These are phyloP conservation scores for Ptilorrhoa leucosticta DNA, from an alignment of 2,113 vertebrate genomes.

Conservation along the genomic window DNA sequence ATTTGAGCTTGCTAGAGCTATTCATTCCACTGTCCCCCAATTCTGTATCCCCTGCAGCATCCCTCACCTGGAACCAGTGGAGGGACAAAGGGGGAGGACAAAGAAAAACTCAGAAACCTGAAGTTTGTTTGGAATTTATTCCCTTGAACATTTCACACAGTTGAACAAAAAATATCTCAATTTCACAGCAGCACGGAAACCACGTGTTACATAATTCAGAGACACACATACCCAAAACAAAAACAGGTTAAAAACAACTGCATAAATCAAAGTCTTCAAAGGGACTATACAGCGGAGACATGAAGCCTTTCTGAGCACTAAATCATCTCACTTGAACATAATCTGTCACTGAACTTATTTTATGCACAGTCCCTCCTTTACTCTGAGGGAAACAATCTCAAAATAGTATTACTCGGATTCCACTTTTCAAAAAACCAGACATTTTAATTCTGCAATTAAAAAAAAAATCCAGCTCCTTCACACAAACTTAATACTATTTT, in stretches of 20 bases:
- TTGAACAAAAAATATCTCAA: constrained; percentile 69
- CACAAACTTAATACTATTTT: not conserved
- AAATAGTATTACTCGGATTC: not conserved
- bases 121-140: constrained; percentile 81
- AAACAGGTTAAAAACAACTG: constrained; percentile 61
- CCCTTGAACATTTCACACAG: constrained; percentile 73
- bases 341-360: not conserved
- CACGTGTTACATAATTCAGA: constrained; percentile 73
- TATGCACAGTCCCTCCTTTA: not conserved
- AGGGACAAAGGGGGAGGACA: constrained; percentile 54
- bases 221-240: constrained; percentile 44
- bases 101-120: constrained; percentile 82
- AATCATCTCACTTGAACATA: not conserved
- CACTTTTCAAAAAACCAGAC: not conserved
- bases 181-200: constrained; percentile 74
- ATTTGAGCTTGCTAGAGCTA: not conserved
- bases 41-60: not conserved
- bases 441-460: not conserved
- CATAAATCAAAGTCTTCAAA: constrained; percentile 49
- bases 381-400: constrained; percentile 8
- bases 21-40: not conserved
- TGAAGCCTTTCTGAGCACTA: constrained; percentile 50
- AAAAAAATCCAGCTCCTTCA: not conserved
- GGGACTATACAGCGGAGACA: constrained; percentile 33
- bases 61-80: not conserved